phyloP scores from a whole-genome alignment of 2,797 vertebrate species.

The Hozukius guyotensis region DNA sequence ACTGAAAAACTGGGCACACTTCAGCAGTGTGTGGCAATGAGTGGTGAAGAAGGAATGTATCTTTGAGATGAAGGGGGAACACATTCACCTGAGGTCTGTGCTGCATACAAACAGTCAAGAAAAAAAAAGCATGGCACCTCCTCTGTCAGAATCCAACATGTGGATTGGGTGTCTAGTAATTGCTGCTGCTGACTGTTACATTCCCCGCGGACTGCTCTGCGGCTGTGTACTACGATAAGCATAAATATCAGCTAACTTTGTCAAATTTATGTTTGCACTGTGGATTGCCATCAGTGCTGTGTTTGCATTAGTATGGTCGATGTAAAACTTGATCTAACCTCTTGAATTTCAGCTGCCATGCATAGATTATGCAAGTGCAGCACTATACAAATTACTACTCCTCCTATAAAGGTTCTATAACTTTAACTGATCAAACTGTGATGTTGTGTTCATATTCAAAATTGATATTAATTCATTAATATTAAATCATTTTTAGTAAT shows the following conservation, averaged over 20 bases:
- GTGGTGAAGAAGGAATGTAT: background rate
- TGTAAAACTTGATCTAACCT: background rate
- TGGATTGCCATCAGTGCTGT: background rate
- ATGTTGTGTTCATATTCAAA: too few species aligned
- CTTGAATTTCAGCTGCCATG: background rate
- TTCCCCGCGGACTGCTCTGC: constrained; percentile 3
- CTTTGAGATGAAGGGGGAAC: constrained; percentile 1
- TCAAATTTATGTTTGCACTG: constrained; percentile 10
- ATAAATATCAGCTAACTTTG: constrained; percentile 19
- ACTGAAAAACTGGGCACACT: background rate
- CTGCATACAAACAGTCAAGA: background rate
- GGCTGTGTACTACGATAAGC: constrained; percentile 21
- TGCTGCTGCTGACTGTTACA: constrained; percentile 12
- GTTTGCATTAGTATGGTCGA: background rate
- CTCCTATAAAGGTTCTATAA: too few species aligned
- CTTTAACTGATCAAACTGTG: too few species aligned
- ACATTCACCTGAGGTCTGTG: background rate
- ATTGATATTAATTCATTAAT: too few species aligned
- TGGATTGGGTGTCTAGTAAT: background rate
- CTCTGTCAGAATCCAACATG: constrained; percentile 4
- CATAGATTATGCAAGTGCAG: background rate
- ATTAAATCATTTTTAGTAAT: too few species aligned
- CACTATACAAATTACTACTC: background rate
- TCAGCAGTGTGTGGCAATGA: background rate
- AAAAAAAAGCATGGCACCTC: background rate